Percentiles rank a stretch among this genome's conserved stretches.
Conservation (phyloP, 2,888 invertebrate genomes). For the Drosophila bunnanda region DNA sequence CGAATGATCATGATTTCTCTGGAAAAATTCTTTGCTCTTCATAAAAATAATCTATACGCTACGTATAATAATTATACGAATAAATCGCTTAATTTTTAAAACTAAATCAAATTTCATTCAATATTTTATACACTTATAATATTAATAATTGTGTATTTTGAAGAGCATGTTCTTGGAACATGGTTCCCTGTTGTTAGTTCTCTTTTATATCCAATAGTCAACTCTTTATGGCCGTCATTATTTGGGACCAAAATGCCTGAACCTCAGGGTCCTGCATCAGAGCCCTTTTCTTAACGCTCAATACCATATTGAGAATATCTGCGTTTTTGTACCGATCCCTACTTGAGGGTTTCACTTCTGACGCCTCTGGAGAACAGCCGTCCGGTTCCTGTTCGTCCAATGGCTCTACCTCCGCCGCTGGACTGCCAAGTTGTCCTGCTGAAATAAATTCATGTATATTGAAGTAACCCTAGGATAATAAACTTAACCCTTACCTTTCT, state of each 20-base stretch:
- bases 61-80: background rate
- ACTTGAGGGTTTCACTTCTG: constrained; percentile 44
- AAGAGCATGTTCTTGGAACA: background rate
- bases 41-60: background rate
- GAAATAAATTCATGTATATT: background rate
- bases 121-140: background rate
- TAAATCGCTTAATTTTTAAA: no score
- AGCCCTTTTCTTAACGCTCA: constrained; percentile 81
- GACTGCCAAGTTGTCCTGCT: constrained; percentile 46
- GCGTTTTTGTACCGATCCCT: constrained; percentile 81
- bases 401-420: constrained; percentile 57
- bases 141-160: background rate
- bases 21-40: no score
- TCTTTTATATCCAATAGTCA: no score
- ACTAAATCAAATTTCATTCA: background rate
- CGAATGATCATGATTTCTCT: background rate
- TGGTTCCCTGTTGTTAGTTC: no score
- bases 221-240: constrained; percentile 76
- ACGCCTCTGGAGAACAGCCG: constrained; percentile 48
- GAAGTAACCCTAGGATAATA: rapidly evolving
- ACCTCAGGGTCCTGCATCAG: constrained; percentile 82
- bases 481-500: constrained; percentile 42
- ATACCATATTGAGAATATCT: constrained; percentile 80
- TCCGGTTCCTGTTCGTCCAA: constrained; percentile 61
- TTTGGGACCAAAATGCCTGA: constrained; percentile 74